Base-by-base conservation (phyloP, 2,113 vertebrate genomes). In the Cisticola juncidis region DNA sequence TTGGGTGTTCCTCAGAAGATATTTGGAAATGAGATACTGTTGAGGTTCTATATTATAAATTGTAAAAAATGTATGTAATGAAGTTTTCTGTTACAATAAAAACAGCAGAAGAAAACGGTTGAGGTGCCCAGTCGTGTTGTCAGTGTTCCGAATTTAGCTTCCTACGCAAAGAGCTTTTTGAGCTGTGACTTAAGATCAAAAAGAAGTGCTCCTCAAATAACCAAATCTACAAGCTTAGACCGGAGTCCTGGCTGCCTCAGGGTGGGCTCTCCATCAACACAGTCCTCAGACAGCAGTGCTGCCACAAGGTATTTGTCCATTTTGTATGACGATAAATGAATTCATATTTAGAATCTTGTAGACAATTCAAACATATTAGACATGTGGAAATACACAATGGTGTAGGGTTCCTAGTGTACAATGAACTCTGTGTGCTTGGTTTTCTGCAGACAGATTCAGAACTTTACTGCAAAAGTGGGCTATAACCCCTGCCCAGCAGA, bases 51-150 rank as follows among this genome's bases (percentile, higher is more conserved):
- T 24, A 44, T 31, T 42, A 48, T 35, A 29, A 78, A 65, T 5
- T 40, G 13, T 54, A 44, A 84, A 90, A 87, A 28, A 26, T 4
- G 12, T 25, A 17, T 62, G 23, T 95, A 90, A 96, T 69, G 15
- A 92, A 81, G 19, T 89, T 95, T 87, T 96, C 79, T 96, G 22
- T 96, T 92, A n/a, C 66, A 60, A 65, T 81, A 71, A 92, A 83
- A 86, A 74, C 98, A 99, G 99, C 97, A 98, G 94, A 99, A 99
- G 97, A 98, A 94, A 58, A 81, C 90, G 6, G 98, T 97, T 78
- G 98, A 99, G 45, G 97, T 97, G 21, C 98, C 98, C 85, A 98
- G 98, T 86, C 98, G 98, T 21, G 98, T 98, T 96, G 98, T 98
- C 97, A 99, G 98, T 38, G 98, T 98, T 93, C 98, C 98, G 4